These are phyloP conservation scores for Drosophila picticornis DNA, from an alignment of 2,888 invertebrate species.

Conservation along the genomic window DNA sequence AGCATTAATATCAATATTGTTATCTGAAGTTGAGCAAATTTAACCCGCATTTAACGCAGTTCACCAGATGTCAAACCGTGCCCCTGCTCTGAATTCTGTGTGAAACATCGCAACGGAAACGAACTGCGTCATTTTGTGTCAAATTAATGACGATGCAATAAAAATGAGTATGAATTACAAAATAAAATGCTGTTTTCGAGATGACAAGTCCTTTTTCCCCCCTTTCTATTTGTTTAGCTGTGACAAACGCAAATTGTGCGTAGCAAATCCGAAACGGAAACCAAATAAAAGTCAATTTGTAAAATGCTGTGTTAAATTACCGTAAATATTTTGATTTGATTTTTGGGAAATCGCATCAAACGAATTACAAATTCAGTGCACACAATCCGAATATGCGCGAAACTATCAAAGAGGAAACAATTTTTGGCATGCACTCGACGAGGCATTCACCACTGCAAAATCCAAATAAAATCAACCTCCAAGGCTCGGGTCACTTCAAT, in stretches of 20 bases:
- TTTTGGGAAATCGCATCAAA: slow-evolving; percentile 32
- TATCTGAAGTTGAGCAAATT: neutral
- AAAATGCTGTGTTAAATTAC: slow-evolving; percentile 14
- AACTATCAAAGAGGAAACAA: slow-evolving; percentile 24
- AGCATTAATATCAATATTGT: neutral
- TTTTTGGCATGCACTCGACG: slow-evolving; percentile 3
- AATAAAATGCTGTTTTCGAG: slow-evolving; percentile 14
- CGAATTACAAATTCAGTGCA: slow-evolving; percentile 17
- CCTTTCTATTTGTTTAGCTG: neutral
- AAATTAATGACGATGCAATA: slow-evolving; percentile 69
- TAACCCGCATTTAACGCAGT: slow-evolving; percentile 6
- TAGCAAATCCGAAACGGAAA: neutral
- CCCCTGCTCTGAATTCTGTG: slow-evolving; percentile 8
- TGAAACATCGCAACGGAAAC: slow-evolving; percentile 10
- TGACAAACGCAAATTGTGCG: slow-evolving; percentile 29
- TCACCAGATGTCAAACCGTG: neutral
- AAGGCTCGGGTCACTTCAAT: slow-evolving; percentile 36
- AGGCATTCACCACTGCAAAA: slow-evolving; percentile 24
- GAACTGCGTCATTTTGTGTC: slow-evolving; percentile 57
- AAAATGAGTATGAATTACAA: slow-evolving; percentile 16
- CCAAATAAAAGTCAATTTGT: slow-evolving; percentile 6
- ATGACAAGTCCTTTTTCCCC: slow-evolving; percentile 29
- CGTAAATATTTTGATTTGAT: slow-evolving; percentile 34
- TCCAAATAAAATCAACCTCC: slow-evolving; percentile 42
- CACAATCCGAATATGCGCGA: slow-evolving; percentile 23